phyloP scores from a whole-genome alignment of 64 coral and sea anemone species.

The Pocillopora verrucosa region DNA sequence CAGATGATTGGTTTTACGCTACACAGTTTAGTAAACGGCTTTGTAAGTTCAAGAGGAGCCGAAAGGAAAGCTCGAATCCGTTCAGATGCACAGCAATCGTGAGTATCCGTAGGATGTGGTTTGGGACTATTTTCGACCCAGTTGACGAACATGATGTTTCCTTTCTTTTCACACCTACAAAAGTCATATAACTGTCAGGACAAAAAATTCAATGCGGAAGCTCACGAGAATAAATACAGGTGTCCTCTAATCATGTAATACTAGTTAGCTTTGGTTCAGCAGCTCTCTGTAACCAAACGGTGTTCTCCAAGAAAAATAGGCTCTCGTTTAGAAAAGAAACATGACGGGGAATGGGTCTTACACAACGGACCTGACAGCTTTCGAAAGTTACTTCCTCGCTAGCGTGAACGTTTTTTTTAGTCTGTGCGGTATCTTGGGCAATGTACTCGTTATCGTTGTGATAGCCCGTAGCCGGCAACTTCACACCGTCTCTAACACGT shows the following conservation, averaged over 20 bases:
- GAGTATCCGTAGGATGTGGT: neutral
- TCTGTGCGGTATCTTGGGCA: slow-evolving; percentile 69
- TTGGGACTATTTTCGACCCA: neutral
- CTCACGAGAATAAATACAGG: neutral
- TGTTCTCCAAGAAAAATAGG: neutral
- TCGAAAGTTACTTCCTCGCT: neutral
- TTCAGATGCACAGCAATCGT: neutral
- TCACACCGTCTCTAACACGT: no score
- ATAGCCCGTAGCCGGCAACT: neutral
- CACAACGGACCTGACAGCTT: neutral
- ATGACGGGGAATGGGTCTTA: neutral
- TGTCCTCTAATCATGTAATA: neutral
- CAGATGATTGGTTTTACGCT: neutral
- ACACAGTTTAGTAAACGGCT: neutral
- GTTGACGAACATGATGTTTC: no score
- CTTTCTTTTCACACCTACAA: neutral
- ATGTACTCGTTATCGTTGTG: slow-evolving; percentile 69
- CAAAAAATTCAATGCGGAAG: neutral
- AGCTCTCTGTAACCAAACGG: neutral
- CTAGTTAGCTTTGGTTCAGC: neutral
- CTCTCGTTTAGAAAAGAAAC: neutral
- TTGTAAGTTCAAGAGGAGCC: no score
- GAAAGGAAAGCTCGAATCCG: neutral
- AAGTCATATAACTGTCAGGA: no score
- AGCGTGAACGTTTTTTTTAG: slow-evolving; percentile 83